Evolutionary conservation across 2,797 vertebrate genomes (phyloP), one percentile per base, ranked within the genome.

Genomic region (Huso huso): DNA sequence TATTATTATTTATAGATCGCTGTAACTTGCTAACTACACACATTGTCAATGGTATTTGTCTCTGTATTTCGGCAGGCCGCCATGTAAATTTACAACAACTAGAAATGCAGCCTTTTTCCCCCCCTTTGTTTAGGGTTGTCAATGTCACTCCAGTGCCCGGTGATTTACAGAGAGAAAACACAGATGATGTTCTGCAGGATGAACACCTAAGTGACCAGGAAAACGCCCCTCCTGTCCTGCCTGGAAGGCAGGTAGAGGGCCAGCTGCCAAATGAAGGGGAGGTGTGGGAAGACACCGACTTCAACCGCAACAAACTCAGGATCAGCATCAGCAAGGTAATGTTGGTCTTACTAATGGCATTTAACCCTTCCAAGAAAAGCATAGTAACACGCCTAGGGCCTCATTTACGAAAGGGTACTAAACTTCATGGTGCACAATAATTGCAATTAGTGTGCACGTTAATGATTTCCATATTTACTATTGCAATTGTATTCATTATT

Each of bases 291-390:
- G 95, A 96, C 84, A 99, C 95, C 0, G 96, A 99, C 77, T 93
- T 99, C 78, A 99, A 99, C 84, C 92, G 96, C 73, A 98, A 99
- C 91, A 93, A 96, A 87, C 94, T 99, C 83, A 91, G 96, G 83
- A 98, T 99, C 87, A 98, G 93, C 88, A 91, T 99, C 61, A 92
- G 92, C 89, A 98, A 98, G 93, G 95, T 97, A 85, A 81, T 76
- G 71, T 70, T 37, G 37, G 37, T 37, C 37, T 37, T 37, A 37
- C 37, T 37, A 37, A 37, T 37, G 37, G 37, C 37, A 37, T 37
- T 37, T 37, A 37, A 37, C 37, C 18, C 18, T 37, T 4, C 37
- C 37, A 37, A 37, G 37, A 37, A 37, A 37, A 37, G 37, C 18
- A 18, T 18, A 18, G 1, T 18, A 18, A 1, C 18, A 18, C 18